Conservation (phyloP, 2,888 invertebrate genomes). For the Protonemura montana region DNA sequence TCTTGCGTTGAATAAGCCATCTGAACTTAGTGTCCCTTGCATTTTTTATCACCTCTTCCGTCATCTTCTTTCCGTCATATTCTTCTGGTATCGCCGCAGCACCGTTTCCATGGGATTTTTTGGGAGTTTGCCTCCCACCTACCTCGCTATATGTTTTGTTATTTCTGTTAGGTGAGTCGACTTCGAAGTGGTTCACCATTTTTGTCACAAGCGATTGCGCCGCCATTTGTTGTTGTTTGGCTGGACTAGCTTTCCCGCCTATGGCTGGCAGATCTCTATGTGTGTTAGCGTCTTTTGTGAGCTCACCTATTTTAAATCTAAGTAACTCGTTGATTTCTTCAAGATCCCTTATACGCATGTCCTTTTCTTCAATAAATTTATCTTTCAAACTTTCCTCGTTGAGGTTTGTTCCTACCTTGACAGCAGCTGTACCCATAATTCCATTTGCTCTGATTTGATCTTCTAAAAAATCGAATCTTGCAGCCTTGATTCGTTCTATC, state of each 20-base stretch:
- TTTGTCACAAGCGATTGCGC: background rate
- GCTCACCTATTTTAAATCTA: background rate
- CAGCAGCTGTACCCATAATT: background rate
- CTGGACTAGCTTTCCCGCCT: background rate
- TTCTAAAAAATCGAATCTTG: background rate
- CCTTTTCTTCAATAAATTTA: background rate
- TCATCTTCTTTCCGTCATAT: background rate
- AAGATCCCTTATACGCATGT: background rate
- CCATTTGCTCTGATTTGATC: background rate
- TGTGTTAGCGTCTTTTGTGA: background rate
- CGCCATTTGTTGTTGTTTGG: background rate
- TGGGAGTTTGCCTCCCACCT: background rate
- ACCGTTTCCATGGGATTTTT: background rate
- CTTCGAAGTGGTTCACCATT: background rate
- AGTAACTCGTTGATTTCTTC: background rate
- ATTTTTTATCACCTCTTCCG: background rate
- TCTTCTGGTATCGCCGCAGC: background rate
- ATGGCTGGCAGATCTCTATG: background rate
- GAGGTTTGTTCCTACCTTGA: background rate
- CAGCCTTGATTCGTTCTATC: background rate
- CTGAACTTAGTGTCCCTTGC: background rate
- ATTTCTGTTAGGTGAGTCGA: background rate
- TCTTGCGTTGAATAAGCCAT: background rate
- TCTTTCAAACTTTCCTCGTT: background rate
- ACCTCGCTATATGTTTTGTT: background rate